Evolutionary conservation across 2,797 vertebrate genomes (phyloP).

Genomic region (Margarornis squamiger): DNA sequence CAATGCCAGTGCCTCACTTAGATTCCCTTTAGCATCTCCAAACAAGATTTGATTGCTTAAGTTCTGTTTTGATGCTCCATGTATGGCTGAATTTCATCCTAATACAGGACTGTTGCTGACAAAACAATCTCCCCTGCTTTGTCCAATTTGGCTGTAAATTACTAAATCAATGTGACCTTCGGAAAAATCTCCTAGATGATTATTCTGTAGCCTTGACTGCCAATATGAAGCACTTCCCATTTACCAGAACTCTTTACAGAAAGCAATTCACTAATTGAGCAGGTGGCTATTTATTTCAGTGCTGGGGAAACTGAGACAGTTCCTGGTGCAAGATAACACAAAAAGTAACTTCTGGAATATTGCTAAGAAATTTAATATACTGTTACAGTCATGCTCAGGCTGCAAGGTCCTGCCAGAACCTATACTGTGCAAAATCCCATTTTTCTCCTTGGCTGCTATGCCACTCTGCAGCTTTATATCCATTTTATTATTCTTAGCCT

Average conservation of each 20-base stretch:
- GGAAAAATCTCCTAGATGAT: not conserved
- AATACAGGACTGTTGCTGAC: not conserved
- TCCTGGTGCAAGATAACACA: not conserved
- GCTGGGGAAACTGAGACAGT: not conserved
- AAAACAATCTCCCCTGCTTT: constrained; percentile 12
- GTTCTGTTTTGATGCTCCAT: not conserved
- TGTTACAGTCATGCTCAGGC: not conserved
- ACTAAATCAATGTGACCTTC: constrained; percentile 43
- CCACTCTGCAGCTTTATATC: not conserved
- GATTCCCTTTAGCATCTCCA: not conserved
- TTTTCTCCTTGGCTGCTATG: not conserved
- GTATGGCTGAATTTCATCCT: not conserved
- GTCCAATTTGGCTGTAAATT: not conserved
- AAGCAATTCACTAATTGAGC: not conserved
- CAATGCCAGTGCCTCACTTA: not conserved
- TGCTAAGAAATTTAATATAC: not conserved
- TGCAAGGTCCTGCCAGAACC: not conserved
- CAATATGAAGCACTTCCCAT: not conserved
- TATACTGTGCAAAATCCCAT: not conserved
- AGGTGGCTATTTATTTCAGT: not conserved
- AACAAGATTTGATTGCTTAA: not conserved
- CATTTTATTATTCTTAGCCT: not conserved
- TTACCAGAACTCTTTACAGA: not conserved
- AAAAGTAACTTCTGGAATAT: not conserved
- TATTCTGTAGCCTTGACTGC: not conserved